Conservation (phyloP, 1,140 invertebrate genomes). For the Elymnias hypermnestra region DNA sequence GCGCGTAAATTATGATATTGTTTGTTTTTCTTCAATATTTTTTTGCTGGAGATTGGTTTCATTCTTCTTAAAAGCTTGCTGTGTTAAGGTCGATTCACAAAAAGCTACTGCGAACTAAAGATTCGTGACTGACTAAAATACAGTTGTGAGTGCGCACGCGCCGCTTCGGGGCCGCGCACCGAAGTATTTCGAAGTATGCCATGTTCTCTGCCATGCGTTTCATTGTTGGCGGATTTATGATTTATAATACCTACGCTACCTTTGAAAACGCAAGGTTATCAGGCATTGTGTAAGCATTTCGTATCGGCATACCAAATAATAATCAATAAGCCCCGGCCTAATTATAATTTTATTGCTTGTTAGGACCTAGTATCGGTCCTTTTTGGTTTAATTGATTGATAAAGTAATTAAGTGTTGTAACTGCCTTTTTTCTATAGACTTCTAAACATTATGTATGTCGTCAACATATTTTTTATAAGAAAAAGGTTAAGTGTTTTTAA, state of each 20-base stretch:
- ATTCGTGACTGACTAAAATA: constrained; percentile 53
- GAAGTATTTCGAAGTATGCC: constrained; percentile 52
- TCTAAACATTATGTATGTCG: too few relatives aligned
- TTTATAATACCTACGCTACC: constrained; percentile 47
- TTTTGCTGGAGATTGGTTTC: too few relatives aligned
- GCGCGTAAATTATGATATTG: too few relatives aligned
- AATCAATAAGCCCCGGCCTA: constrained; percentile 10
- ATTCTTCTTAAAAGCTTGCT: constrained; percentile 1
- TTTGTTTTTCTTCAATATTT: too few relatives aligned
- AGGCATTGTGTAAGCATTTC: constrained; percentile 32
- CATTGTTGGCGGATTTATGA: constrained; percentile 61
- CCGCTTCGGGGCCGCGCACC: constrained; percentile 46
- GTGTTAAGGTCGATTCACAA: constrained; percentile 43
- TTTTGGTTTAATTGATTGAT: background rate
- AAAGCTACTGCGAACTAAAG: constrained; percentile 41
- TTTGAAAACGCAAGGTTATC: constrained; percentile 48
- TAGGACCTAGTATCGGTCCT: background rate
- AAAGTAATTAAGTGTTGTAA: too few relatives aligned
- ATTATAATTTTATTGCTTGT: constrained; percentile 4
- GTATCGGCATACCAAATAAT: constrained; percentile 13
- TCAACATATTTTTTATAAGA: too few relatives aligned
- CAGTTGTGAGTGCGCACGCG: constrained; percentile 55
- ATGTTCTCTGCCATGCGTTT: constrained; percentile 52
- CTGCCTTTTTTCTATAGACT: too few relatives aligned
- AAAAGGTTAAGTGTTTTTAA: constrained; percentile 4